phyloP scores from a whole-genome alignment of 2,888 invertebrate genomes.

The Cephonodes hylas region DNA sequence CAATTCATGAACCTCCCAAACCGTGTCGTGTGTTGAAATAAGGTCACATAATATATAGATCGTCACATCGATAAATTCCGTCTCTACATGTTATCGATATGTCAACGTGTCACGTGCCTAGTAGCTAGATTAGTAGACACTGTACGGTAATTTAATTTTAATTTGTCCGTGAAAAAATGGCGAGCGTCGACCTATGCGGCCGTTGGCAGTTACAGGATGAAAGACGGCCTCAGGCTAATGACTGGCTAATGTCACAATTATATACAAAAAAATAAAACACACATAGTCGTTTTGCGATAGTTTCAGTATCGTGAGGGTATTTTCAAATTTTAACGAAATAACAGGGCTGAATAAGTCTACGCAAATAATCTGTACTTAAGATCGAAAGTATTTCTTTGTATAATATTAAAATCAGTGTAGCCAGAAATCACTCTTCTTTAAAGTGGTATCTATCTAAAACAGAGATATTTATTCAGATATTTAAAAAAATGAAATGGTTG shows the following conservation, averaged over 20 bases:
- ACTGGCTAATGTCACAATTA: background rate
- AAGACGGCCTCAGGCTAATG: background rate
- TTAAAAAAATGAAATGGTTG: too few relatives aligned
- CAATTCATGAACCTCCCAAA: background rate
- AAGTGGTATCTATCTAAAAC: too few relatives aligned
- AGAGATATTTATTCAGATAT: too few relatives aligned
- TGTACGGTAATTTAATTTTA: background rate
- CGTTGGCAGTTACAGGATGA: background rate
- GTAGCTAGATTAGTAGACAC: slow-evolving; percentile 2
- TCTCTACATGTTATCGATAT: slow-evolving; percentile 40
- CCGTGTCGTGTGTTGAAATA: slow-evolving; percentile 17
- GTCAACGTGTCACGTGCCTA: slow-evolving; percentile 42
- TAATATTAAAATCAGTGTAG: too few relatives aligned
- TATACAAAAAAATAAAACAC: too few relatives aligned
- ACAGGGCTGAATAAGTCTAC: too few relatives aligned
- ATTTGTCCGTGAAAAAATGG: background rate
- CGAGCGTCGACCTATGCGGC: background rate
- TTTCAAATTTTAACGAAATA: too few relatives aligned
- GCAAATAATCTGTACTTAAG: too few relatives aligned
- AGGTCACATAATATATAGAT: slow-evolving; percentile 25
- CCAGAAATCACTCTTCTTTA: too few relatives aligned
- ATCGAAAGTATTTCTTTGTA: too few relatives aligned
- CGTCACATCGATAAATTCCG: slow-evolving; percentile 37
- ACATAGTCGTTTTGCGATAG: too few relatives aligned
- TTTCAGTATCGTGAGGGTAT: too few relatives aligned